Evolutionary conservation across 2,797 vertebrate species (phyloP), one percentile per base, ranked within the genome.

Genomic region (Bovichtus variegatus): DNA sequence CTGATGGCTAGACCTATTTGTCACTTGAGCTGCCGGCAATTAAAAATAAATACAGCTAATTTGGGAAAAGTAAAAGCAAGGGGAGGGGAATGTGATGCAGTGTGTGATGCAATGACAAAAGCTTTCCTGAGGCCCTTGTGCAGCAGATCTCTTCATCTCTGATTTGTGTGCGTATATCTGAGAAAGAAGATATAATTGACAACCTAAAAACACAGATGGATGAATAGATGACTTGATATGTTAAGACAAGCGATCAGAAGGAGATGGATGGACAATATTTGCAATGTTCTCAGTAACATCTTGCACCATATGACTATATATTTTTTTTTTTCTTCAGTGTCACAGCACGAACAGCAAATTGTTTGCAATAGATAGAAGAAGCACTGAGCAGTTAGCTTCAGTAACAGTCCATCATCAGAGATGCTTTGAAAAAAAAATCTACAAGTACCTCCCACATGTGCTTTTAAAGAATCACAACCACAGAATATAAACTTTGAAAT

Each of bases 21-120:
- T 58, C 9, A 67, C 41, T 75, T 71, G 36, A 69, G 79, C 74
- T 81, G 74, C 62, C 74, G 81, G 71, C 62, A 81, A 67, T 80
- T 77, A 50, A 75, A 85, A 81, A 76, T 68, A 70, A 62, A 64
- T 19, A 65, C 41, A 61, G 83, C 71, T 89, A 81, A 88, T 87
- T 62, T 84, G 53, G 19, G 51, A 31, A 40, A 43, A 44, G n/a
- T 18, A 23, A 61, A 47, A 49, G 43, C 46, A 11, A 70, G 34
- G 10, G 38, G 27, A 59, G 5, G 15, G 55, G 31, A 63, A 76
- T 57, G 51, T 34, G 43, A 40, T 13, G 49, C 25, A 31, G 36
- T 12, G 5, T 21, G 27, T 15, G 38, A 59, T 25, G 53, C 38
- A 54, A 31, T 18, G 43, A 65, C 4, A 49, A 67, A 47, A 41